Evolutionary conservation across 1,140 invertebrate species (phyloP), one percentile per base, ranked within the genome.

Genomic region (Camponotus pennsylvanicus): DNA sequence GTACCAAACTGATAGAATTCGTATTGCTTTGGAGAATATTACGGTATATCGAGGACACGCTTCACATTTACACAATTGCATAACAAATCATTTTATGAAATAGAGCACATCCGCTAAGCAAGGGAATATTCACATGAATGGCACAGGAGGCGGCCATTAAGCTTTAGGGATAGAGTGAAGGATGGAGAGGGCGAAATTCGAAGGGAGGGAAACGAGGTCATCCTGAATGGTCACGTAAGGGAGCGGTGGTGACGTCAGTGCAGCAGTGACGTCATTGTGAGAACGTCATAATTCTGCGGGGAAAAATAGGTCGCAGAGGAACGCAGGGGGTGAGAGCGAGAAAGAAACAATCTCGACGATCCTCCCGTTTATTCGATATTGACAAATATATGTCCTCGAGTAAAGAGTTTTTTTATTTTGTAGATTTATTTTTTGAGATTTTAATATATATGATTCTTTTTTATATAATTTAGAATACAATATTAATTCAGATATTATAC

Each of bases 61-160:
- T 27, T 73, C 21, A 18, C 79, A 59, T 75, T 83, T 83, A 71
- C 27, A 71, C 40, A 55, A 82, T 11, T 55, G 40, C 40, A 21
- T 73, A 73, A 61, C 27, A 61, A 83, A 75, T 42, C 69, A 32
- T 73, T 75, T 75, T 49, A 75, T 75, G 79, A 83, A 83, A 83
- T 83, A 73, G 55, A 83, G 69, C 73, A 90, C 42, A 55, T 73
- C 49, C 49, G 77, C 59, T 78, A 70, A 67, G 21, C 42, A 84
- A 80, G 69, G 88, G 89, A 93, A 92, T 91, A 91, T 92, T 92
- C 92, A 90, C 92, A 92, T 94, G 93, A 94, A 94, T 94, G 94
- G 92, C 91, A 92, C 85, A 92, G 89, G 87, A 89, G 86, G 91
- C 90, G 92, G 86, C 92, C 93, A 94, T 94, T 94, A 94, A 93